phyloP scores from a whole-genome alignment of 2,797 vertebrate genomes.

The Holocentrus rufus region DNA sequence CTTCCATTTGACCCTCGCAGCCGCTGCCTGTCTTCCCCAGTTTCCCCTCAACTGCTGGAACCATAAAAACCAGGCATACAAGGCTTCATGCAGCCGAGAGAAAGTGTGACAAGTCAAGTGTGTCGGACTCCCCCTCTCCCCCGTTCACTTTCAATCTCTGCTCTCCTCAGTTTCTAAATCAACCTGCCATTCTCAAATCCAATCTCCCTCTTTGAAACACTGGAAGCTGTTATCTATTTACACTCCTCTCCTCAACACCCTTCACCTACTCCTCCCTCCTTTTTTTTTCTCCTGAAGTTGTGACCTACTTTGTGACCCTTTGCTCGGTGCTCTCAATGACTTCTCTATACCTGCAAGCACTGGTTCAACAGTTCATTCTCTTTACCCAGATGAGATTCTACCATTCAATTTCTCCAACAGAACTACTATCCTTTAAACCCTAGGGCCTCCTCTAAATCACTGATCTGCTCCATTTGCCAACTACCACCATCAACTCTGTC shows the following conservation, averaged over 20 bases:
- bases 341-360: conserved; percentile 13
- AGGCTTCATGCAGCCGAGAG: background rate
- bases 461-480: too few species aligned
- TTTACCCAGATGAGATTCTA: too few species aligned
- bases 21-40: too few species aligned
- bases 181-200: conserved; percentile 7
- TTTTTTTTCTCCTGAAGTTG: conserved; percentile 20
- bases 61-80: background rate
- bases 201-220: conserved; percentile 29
- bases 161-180: conserved; percentile 6
- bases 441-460: conserved; percentile 12
- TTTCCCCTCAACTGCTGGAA: background rate
- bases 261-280: conserved; percentile 21
- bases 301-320: conserved; percentile 44
- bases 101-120: conserved; percentile 9
- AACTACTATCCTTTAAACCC: conserved; percentile 19
- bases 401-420: conserved; percentile 35
- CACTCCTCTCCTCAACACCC: conserved; percentile 2
- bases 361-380: too few species aligned
- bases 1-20: too few species aligned
- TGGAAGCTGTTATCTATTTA: conserved; percentile 15
- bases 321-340: background rate
- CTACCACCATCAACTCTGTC: too few species aligned
- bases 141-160: background rate
- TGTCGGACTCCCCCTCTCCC: background rate